phyloP scores from a whole-genome alignment of 2,113 vertebrate species.

The Melanerpes aurifrons region DNA sequence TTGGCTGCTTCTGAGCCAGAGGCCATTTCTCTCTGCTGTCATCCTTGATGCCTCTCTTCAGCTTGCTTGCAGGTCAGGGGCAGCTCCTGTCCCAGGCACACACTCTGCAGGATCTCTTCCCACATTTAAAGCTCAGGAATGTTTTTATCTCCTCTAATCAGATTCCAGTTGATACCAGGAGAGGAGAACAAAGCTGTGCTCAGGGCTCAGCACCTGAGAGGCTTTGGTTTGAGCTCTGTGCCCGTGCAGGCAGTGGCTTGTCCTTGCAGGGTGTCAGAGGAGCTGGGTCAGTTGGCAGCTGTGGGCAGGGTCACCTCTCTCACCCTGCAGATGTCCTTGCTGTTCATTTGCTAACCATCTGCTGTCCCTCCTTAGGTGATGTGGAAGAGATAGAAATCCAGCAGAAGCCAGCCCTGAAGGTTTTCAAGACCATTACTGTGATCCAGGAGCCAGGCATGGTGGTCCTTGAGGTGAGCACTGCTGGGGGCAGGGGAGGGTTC shows the following conservation, averaged over 20 bases:
- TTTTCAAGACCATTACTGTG: slow-evolving; percentile 93
- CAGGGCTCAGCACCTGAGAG: not conserved
- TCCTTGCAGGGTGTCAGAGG: not conserved
- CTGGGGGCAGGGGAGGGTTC: not conserved
- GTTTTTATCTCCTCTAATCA: not conserved
- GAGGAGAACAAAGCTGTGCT: not conserved
- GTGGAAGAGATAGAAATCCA: slow-evolving; percentile 94
- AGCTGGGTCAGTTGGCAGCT: not conserved
- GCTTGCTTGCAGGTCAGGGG: not conserved
- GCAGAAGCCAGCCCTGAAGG: slow-evolving; percentile 89
- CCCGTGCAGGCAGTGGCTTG: not conserved
- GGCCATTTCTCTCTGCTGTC: not conserved
- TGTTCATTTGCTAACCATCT: not conserved
- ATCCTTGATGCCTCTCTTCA: not conserved
- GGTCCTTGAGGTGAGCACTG: slow-evolving; percentile 86
- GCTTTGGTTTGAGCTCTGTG: not conserved
- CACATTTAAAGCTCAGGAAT: not conserved
- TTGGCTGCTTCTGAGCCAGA: not conserved
- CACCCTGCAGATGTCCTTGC: not conserved
- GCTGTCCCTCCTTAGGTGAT: slow-evolving; percentile 81
- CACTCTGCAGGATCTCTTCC: no score
- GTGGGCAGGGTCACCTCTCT: not conserved
- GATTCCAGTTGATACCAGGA: not conserved
- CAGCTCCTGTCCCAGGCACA: not conserved
- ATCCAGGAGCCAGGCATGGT: slow-evolving; percentile 93